phyloP scores from a whole-genome alignment of 2,888 invertebrate species.

The Eutolmus rufibarbis region DNA sequence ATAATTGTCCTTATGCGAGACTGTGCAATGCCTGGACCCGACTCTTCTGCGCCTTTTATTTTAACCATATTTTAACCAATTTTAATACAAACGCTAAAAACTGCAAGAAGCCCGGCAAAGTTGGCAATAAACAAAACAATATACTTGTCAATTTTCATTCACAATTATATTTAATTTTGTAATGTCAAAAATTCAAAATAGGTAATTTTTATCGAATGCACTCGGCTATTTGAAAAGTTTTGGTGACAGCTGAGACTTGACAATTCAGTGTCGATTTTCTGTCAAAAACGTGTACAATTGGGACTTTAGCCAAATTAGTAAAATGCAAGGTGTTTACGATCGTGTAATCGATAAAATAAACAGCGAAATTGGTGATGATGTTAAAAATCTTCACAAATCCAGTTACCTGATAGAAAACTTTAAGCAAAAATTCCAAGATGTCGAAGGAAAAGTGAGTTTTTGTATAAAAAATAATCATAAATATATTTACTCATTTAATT shows the following conservation, averaged over 20 bases:
- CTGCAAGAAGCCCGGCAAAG: neutral
- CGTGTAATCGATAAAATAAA: constrained; percentile 66
- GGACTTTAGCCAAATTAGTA: neutral
- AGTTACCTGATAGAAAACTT: constrained; percentile 61
- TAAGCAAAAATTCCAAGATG: constrained; percentile 53
- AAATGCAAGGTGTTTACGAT: constrained; percentile 54
- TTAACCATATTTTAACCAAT: neutral
- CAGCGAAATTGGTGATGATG: constrained; percentile 65
- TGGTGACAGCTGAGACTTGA: neutral
- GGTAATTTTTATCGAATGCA: neutral
- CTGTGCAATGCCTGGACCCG: neutral
- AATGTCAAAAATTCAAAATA: neutral
- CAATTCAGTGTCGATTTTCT: neutral
- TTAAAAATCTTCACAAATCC: constrained; percentile 66
- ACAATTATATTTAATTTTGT: neutral
- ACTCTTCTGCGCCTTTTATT: neutral
- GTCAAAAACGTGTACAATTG: neutral
- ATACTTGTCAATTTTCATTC: neutral
- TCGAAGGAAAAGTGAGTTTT: constrained; percentile 55
- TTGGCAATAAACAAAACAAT: neutral
- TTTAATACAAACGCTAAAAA: neutral
- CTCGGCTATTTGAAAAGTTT: neutral
- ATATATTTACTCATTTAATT: constrained; percentile 41
- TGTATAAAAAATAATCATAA: no score
- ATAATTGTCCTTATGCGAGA: constrained; percentile 58